phyloP scores from a whole-genome alignment of 2,113 vertebrate species.

The Pygoscelis adeliae region DNA sequence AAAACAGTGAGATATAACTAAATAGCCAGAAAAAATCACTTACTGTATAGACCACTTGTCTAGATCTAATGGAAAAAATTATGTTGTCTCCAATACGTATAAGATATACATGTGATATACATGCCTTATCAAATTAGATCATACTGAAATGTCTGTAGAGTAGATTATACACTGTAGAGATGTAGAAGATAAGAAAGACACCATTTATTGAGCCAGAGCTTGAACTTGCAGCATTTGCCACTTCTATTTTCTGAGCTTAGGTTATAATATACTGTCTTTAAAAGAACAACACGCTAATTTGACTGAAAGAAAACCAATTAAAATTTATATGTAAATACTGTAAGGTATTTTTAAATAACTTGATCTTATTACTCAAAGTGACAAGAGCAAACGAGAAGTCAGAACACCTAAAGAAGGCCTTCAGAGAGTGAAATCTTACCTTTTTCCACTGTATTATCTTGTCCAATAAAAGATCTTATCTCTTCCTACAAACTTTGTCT shows the following conservation, averaged over 20 bases:
- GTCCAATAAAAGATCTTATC: neutral
- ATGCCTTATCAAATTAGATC: neutral
- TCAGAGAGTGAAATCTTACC: neutral
- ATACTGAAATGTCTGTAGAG: neutral
- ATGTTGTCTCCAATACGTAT: neutral
- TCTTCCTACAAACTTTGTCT: neutral
- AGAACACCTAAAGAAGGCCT: neutral
- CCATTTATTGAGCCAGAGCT: neutral
- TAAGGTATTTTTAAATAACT: neutral
- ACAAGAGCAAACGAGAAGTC: neutral
- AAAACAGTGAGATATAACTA: neutral
- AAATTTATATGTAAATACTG: neutral
- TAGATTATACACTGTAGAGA: neutral
- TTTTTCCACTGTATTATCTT: neutral
- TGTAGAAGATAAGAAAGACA: neutral
- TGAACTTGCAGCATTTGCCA: neutral
- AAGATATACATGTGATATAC: neutral
- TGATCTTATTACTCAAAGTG: neutral
- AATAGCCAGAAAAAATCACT: neutral
- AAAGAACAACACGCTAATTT: neutral
- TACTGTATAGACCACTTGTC: neutral
- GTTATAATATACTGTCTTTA: neutral
- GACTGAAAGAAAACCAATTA: neutral
- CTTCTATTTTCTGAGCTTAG: neutral
- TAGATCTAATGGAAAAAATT: neutral